phyloP scores from a whole-genome alignment of 2,797 vertebrate species.

The Pterois miles region DNA sequence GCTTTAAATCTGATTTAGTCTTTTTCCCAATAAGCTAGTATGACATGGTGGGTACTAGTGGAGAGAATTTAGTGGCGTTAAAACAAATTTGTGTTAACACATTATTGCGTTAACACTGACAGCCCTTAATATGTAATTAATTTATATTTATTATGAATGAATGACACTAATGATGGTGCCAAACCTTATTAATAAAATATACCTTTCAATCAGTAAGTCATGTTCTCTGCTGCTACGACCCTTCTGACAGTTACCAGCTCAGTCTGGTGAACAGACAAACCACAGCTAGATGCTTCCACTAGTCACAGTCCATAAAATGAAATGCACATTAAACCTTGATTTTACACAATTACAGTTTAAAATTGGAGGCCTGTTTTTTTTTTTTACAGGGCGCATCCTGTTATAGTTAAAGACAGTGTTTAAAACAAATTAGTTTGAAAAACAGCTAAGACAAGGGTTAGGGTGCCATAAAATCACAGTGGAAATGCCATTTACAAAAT shows the following conservation, averaged over 20 bases:
- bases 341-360: not conserved
- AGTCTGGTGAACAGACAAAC: not conserved
- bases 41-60: too few species aligned
- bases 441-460: not conserved
- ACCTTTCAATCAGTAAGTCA: not conserved
- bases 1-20: too few species aligned
- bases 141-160: not conserved
- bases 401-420: constrained; percentile 13
- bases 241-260: not conserved
- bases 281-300: constrained; percentile 1
- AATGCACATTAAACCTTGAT: constrained; percentile 12
- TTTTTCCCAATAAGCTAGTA: too few species aligned
- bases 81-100: too few species aligned
- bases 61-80: too few species aligned
- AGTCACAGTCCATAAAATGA: constrained; percentile 16
- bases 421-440: constrained; percentile 7
- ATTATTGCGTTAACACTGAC: too few species aligned
- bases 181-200: not conserved
- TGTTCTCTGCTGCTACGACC: not conserved
- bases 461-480: constrained; percentile 10
- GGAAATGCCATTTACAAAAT: constrained; percentile 21
- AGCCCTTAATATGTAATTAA: too few species aligned
- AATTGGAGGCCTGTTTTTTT: not conserved
- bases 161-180: not conserved
- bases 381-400: not conserved